Base-by-base conservation (phyloP, 2,888 invertebrate species). In the Zootermopsis nevadensis region DNA sequence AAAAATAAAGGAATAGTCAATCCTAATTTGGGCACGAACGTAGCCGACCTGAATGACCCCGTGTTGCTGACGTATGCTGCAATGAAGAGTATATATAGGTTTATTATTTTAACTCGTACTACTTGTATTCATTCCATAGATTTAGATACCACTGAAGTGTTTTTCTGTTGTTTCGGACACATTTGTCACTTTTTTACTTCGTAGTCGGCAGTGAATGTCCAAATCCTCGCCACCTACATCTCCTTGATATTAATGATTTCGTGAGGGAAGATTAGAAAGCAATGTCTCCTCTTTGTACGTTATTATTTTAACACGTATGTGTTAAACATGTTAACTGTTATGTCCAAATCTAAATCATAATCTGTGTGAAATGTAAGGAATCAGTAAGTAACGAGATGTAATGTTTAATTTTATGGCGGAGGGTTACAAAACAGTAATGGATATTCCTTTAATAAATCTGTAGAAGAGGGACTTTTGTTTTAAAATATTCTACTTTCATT, bases 81-180 rank as follows among this genome's bases (percentile, higher is more conserved):
- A n/a, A n/a, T 60, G 60, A 6, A 60, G n/a, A 19, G 19, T n/a
- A 0, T 60, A n/a, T 53, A n/a, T 27, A 27, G n/a, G 60, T 60
- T 60, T 60, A 6, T 4, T 60, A 27, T 27, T 60, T 60, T 60
- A n/a, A n/a, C n/a, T 60, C 60, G n/a, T 12, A 55, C 55, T 60
- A 60, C 60, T 60, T n/a, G 60, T 60, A 60, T 60, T n/a, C 10
- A 60, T 60, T 60, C 60, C n/a, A 60, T 60, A 60, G 60, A 6
- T 27, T 60, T 60, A 60, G 60, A n/a, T 6, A n/a, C 10, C 15
- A 60, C n/a, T 60, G 27, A n/a, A n/a, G 27, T 60, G 60, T 27
- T 60, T 60, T 48, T 60, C 1, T 27, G 60, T 60, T 27, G n/a
- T n/a, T 60, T 60, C 60, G 60, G 60, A 60, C 60, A 60, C 48